Percentiles rank a stretch among this genome's conserved stretches.
These are phyloP conservation scores for Schizotus pectinicornis DNA, from an alignment of 2,888 invertebrate genomes.

Conservation along the genomic window DNA sequence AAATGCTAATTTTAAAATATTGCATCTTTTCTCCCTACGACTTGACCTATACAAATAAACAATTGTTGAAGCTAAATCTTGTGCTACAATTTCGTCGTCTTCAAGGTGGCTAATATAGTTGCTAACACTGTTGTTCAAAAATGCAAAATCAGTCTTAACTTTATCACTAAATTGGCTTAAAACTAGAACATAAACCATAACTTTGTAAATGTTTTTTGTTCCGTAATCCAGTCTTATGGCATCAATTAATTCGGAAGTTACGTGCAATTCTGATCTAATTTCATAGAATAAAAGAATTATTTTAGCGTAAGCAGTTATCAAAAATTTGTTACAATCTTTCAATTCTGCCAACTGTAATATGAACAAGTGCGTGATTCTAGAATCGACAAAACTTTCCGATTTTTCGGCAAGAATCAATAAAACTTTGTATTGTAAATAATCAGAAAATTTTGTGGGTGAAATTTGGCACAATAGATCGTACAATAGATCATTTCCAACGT, in stretches of 20 bases:
- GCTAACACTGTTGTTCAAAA: slow-evolving; percentile 22
- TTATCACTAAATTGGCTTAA: slow-evolving; percentile 21
- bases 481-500: slow-evolving; percentile 21
- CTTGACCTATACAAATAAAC: slow-evolving; percentile 32
- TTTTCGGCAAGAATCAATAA: slow-evolving; percentile 26
- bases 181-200: slow-evolving; percentile 34
- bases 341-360: slow-evolving; percentile 27
- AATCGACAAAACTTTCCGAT: slow-evolving; percentile 36
- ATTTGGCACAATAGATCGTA: slow-evolving; percentile 28
- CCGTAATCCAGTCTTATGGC: slow-evolving; percentile 11
- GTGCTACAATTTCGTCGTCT: slow-evolving; percentile 25
- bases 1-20: slow-evolving; percentile 37
- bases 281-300: slow-evolving; percentile 32
- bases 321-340: slow-evolving; percentile 28
- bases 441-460: slow-evolving; percentile 18
- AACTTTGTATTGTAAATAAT: slow-evolving; percentile 37
- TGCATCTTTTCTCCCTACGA: slow-evolving; percentile 19
- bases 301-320: slow-evolving; percentile 39
- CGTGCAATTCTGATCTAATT: slow-evolving; percentile 5
- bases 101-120: slow-evolving; percentile 19
- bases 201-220: slow-evolving; percentile 36
- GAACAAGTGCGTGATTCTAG: slow-evolving; percentile 22
- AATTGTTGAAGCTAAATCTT: slow-evolving; percentile 30
- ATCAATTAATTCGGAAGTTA: slow-evolving; percentile 2
- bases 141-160: slow-evolving; percentile 2